Evolutionary conservation across 2,888 invertebrate genomes (phyloP), one percentile per base, ranked within the genome.

Genomic region (Synanthedon myopaeformis): DNA sequence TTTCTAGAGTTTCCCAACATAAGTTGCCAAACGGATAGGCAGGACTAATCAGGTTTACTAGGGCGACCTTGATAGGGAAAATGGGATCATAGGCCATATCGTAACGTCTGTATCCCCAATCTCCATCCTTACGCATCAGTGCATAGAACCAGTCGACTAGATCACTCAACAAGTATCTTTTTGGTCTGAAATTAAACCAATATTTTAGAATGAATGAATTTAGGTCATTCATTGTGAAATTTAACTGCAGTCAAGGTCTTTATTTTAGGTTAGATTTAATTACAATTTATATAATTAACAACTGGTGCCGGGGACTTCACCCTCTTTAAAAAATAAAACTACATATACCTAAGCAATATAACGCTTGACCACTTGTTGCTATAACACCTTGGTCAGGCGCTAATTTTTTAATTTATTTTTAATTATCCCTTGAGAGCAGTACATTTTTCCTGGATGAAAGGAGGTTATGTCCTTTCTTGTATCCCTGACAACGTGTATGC

Each of bases 121-220:
- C 88, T 42, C 89, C 89, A 59, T 91, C 91, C 69, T 91, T 92
- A 54, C 93, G 89, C 91, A 95, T 92, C 3, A 94, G 75, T 13
- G 89, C 87, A 79, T 90, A 92, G 80, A 97, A 92, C 93, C 94
- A 97, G 67, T 95, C 94, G 0, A 96, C 90, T 54, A 97, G 71
- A 63, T 96, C 96, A 6, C 90, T 88, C 19, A 97, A 81, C 60
- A 91, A 83, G 72, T 96, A 97, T 49, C 93, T 89, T 66, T 92
- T 92, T 0, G 97, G 96, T 2, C 95, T 93, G 77, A 23, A 88
- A 82, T 59, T 48, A 55, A 45, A 14, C 3, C 14, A n/a, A n/a
- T 12, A 13, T 13, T 45, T 17, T 45, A 6, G 14, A 14, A 13
- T 45, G 45, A n/a, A 35, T n/a, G 42, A 42, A 42, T 42, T 2